phyloP scores from a whole-genome alignment of 2,797 vertebrate genomes.

The Sebastes diaconus region DNA sequence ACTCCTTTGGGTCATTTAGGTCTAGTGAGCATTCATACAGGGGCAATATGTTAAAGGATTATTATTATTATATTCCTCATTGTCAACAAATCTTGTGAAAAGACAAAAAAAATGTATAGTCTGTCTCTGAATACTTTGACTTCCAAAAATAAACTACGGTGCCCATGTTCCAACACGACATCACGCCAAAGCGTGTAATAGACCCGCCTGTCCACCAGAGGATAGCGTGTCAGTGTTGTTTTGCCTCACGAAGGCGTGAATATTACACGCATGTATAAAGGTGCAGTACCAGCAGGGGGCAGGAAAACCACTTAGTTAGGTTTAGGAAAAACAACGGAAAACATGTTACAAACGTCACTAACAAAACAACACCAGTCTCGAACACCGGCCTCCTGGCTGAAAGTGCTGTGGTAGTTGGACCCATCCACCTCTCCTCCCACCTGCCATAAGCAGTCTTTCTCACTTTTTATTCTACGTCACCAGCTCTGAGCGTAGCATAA shows the following conservation, averaged over 20 bases:
- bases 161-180: not conserved
- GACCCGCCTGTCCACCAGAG: too few relatives aligned
- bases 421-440: not conserved
- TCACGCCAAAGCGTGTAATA: not conserved
- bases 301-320: not conserved
- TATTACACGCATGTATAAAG: not conserved
- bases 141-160: not conserved
- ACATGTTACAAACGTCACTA: not conserved
- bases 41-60: not conserved
- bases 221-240: too few relatives aligned
- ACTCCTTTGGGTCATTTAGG: slow-evolving; percentile 8
- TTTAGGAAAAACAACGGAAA: not conserved
- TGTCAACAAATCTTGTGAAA: not conserved
- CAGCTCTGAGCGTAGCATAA: not conserved
- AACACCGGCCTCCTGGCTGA: not conserved
- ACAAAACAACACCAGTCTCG: not conserved
- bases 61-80: not conserved
- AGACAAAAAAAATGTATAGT: not conserved
- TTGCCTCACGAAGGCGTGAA: not conserved
- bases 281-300: not conserved
- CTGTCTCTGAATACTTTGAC: not conserved
- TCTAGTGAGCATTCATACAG: slow-evolving; percentile 3
- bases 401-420: not conserved
- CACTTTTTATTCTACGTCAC: not conserved
- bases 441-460: not conserved